Evolutionary conservation across 2,888 invertebrate species (phyloP).

Genomic region (Apamea crenata): DNA sequence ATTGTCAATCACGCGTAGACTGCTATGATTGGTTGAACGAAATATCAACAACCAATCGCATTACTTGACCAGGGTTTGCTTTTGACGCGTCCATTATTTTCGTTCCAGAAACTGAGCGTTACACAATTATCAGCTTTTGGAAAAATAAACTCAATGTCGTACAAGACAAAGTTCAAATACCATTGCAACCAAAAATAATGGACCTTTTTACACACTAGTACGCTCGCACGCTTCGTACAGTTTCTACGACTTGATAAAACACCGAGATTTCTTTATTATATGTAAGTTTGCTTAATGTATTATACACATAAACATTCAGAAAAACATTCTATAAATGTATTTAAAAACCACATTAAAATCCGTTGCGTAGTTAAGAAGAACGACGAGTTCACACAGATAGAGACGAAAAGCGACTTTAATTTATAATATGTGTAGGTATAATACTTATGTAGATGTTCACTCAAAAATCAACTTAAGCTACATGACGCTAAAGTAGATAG

Average conservation of each 20-base stretch:
- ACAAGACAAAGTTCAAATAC: not conserved
- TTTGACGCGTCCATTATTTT: not conserved
- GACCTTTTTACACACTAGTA: not conserved
- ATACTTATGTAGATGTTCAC: too few relatives aligned
- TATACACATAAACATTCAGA: not conserved
- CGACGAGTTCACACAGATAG: not conserved
- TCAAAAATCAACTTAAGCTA: slow-evolving; percentile 3
- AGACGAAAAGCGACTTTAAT: not conserved
- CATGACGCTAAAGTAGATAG: not conserved
- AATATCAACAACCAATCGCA: not conserved
- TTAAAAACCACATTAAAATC: not conserved
- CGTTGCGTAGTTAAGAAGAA: not conserved
- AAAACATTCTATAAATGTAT: not conserved
- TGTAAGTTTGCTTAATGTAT: not conserved
- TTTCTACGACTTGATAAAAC: not conserved
- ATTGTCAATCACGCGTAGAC: not conserved
- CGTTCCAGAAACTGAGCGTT: not conserved
- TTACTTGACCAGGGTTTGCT: not conserved
- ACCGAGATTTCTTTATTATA: not conserved
- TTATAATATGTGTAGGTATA: too few relatives aligned
- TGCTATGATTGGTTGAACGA: not conserved
- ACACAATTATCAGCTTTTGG: not conserved
- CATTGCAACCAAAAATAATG: not conserved
- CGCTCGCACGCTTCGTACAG: not conserved
- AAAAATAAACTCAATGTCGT: not conserved